Base-by-base conservation (phyloP, 2,888 invertebrate species). In the Yponomeuta malinellus region DNA sequence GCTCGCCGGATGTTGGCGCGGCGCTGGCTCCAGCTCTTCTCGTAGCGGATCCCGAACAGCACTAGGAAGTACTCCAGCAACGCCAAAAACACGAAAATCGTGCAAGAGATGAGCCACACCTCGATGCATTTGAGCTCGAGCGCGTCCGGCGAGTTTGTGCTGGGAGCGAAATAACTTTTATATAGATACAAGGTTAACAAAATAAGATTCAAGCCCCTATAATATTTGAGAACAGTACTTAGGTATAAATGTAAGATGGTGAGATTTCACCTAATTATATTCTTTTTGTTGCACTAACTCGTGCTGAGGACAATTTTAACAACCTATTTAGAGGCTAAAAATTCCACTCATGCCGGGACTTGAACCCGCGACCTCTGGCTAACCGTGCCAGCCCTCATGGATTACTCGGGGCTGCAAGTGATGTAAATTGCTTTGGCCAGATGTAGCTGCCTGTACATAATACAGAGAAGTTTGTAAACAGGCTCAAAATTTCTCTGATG, bases 101-200 rank as follows among this genome's bases (percentile, higher is more conserved):
- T 94, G 87, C 94, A 94, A 66, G 94, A 94, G 81, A 94, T 94
- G 80, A 94, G 86, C 94, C 94, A 94, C 75, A 94, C 94, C 80
- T 94, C 94, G 76, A 94, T 94, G 81, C 94, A 94, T 79, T 94
- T 94, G 72, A 94, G 82, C 81, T 94, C 94, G 71, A 94, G 83
- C 2, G 94, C 94, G 77, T 94, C 94, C 43, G 94, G 94, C 43
- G 94, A 94, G 82, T 94, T 94, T 82, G 94, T 94, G 81, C 94
- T 94, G 87, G 1, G 84, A 85, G 23, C 37, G 23, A 68, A 15
- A 52, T 23, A 2, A 23, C 23, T 9, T 31, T 64, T 23, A 33
- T 2, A 5, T 33, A 33, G 29, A 12, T 59, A 2, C 3, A 12
- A 59, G 52, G 52, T 15, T 59, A 12, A 15, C 12, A 59, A 15